phyloP scores from a whole-genome alignment of 2,888 invertebrate species.

The Andricus quercusramuli region DNA sequence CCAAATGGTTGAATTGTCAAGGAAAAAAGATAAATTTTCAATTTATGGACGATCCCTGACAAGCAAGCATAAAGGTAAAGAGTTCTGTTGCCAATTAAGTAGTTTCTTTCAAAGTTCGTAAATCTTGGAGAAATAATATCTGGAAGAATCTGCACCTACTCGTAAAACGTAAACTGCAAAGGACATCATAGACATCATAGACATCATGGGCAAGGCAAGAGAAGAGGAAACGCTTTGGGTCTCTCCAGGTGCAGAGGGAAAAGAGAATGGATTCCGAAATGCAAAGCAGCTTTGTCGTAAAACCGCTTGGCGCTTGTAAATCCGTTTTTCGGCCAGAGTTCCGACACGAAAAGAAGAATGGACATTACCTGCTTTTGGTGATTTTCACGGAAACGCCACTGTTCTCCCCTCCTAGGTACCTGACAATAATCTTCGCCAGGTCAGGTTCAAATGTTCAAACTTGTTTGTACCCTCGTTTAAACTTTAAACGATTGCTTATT shows the following conservation, averaged over 20 bases:
- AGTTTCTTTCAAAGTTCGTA: not conserved
- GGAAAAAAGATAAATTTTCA: too few species aligned
- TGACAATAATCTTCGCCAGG: not conserved
- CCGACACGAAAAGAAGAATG: not conserved
- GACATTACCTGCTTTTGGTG: not conserved
- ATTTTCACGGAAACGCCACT: not conserved
- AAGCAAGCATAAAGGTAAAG: too few species aligned
- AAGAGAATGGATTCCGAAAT: not conserved
- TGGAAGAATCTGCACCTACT: not conserved
- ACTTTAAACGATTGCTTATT: not conserved
- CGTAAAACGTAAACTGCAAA: too few species aligned
- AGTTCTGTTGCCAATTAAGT: too few species aligned
- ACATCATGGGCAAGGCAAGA: too few species aligned
- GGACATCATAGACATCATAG: too few species aligned
- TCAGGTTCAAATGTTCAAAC: not conserved
- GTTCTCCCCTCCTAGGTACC: not conserved
- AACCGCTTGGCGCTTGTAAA: slow-evolving; percentile 1
- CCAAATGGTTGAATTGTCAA: too few species aligned
- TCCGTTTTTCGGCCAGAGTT: not conserved
- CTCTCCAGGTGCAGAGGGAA: slow-evolving; percentile 5
- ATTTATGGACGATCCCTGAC: too few species aligned
- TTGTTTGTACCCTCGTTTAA: not conserved
- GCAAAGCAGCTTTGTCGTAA: slow-evolving; percentile 17
- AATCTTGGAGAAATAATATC: not conserved
- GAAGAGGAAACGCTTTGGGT: not conserved